A percentile compares a stretch with the other conserved stretches of the same genome.
These are phyloP conservation scores for Pelagia noctiluca DNA, from an alignment of 30 jellyfish, hydroid and myxozoan species.

Conservation along the genomic window DNA sequence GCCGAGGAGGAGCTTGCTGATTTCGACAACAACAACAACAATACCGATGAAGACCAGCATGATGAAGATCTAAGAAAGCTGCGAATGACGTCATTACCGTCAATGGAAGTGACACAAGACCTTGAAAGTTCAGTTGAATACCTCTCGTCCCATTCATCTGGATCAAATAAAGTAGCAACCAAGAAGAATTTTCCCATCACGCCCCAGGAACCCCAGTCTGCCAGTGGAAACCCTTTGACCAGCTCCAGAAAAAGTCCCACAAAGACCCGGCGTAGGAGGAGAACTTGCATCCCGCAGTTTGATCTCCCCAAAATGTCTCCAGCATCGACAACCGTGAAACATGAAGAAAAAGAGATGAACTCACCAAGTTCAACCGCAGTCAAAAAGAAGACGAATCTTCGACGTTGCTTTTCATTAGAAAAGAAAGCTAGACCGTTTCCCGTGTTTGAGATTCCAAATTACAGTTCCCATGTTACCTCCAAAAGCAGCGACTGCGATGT, in stretches of 20 bases:
- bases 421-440: constrained; percentile 48
- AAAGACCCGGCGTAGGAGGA: constrained; percentile 28
- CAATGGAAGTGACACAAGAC: constrained; percentile 47
- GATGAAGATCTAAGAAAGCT: constrained; percentile 30
- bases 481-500: constrained; percentile 47
- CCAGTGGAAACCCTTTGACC: constrained; percentile 42
- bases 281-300: constrained; percentile 66
- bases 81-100: constrained; percentile 58
- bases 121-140: constrained; percentile 97
- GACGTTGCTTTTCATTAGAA: constrained; percentile 74
- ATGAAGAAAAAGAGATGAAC: constrained; percentile 15
- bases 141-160: constrained; percentile 55
- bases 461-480: constrained; percentile 33
- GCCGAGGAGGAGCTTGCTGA: constrained; percentile 69
- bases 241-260: constrained; percentile 42
- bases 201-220: constrained; percentile 20
- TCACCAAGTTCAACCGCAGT: constrained; percentile 37
- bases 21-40: constrained; percentile 60
- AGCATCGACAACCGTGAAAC: not conserved
- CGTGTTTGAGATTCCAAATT: constrained; percentile 61
- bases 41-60: constrained; percentile 73
- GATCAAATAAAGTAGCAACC: constrained; percentile 60
- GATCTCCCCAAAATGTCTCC: constrained; percentile 31
- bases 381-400: constrained; percentile 20
- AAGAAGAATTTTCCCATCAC: constrained; percentile 54